phyloP scores from a whole-genome alignment of 1,140 invertebrate species.

The Agrypnia vestita region DNA sequence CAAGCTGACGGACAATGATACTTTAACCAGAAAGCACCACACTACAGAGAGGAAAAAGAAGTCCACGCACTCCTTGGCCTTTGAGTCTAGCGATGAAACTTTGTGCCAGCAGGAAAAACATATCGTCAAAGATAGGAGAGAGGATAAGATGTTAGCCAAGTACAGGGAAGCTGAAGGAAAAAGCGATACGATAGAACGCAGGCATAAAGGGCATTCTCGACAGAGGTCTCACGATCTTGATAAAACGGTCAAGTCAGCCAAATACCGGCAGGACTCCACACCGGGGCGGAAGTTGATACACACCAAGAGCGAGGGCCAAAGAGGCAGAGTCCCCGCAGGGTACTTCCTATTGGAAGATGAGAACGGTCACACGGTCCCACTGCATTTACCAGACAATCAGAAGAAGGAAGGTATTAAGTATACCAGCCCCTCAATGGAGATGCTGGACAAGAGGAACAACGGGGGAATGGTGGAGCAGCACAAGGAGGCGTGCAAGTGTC shows the following conservation, averaged over 20 bases:
- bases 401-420: slow-evolving; percentile 41
- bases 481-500: slow-evolving; percentile 46
- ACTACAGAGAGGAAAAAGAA: slow-evolving; percentile 47
- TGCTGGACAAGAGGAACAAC: slow-evolving; percentile 2
- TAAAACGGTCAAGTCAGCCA: slow-evolving; percentile 37
- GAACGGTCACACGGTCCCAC: slow-evolving; percentile 3
- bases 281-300: slow-evolving; percentile 46
- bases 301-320: slow-evolving; percentile 48
- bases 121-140: neutral
- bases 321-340: slow-evolving; percentile 31
- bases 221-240: slow-evolving; percentile 52
- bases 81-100: slow-evolving; percentile 56
- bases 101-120: slow-evolving; percentile 44
- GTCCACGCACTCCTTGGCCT: slow-evolving; percentile 49
- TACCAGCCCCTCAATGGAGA: slow-evolving; percentile 42
- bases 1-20: slow-evolving; percentile 38
- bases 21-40: slow-evolving; percentile 13
- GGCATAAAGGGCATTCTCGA: slow-evolving; percentile 46
- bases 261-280: slow-evolving; percentile 42
- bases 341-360: slow-evolving; percentile 55
- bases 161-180: neutral
- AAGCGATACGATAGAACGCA: slow-evolving; percentile 10
- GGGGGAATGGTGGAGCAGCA: no score
- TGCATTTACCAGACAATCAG: slow-evolving; percentile 2
- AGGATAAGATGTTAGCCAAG: neutral